Percentiles rank a stretch among this genome's conserved stretches.
phyloP scores from a whole-genome alignment of 2,113 vertebrate species.

The Pterophyllum scalare region DNA sequence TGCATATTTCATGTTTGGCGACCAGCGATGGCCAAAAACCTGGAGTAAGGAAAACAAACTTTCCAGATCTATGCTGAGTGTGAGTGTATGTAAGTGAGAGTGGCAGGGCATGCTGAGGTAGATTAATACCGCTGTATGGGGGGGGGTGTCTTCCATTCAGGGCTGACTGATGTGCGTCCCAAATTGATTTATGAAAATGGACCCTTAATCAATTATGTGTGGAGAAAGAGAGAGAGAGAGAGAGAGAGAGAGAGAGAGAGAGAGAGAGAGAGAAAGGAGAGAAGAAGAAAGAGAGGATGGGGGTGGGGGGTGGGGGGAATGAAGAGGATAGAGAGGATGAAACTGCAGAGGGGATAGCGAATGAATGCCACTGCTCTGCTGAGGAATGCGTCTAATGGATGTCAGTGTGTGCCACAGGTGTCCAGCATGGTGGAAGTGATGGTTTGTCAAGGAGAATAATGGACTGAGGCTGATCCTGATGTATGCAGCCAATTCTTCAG shows the following conservation, averaged over 20 bases:
- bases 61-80: constrained; percentile 43
- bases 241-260: constrained; percentile 39
- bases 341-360: constrained; percentile 39
- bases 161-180: constrained; percentile 99
- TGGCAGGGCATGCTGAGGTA: constrained; percentile 82
- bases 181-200: constrained; percentile 99
- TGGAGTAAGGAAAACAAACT: constrained; percentile 61
- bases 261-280: constrained; percentile 51
- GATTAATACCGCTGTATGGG: constrained; percentile 81
- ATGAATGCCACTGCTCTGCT: constrained; percentile 64
- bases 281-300: constrained; percentile 53
- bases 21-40: constrained; percentile 47
- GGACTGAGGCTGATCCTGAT: constrained; percentile 38
- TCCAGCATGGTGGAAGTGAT: constrained; percentile 52
- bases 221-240: constrained; percentile 76
- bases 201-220: constrained; percentile 99
- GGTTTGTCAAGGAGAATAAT: constrained; percentile 42
- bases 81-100: constrained; percentile 69
- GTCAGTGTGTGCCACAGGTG: constrained; percentile 67
- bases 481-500: constrained; percentile 28
- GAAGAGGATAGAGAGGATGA: constrained; percentile 49
- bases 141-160: constrained; percentile 91
- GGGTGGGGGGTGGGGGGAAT: constrained; percentile 44
- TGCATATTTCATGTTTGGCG: constrained; percentile 66
- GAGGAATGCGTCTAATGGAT: constrained; percentile 66